These are phyloP conservation scores for Hirundichthys speculiger DNA, from an alignment of 2,113 vertebrate species.

Conservation along the genomic window DNA sequence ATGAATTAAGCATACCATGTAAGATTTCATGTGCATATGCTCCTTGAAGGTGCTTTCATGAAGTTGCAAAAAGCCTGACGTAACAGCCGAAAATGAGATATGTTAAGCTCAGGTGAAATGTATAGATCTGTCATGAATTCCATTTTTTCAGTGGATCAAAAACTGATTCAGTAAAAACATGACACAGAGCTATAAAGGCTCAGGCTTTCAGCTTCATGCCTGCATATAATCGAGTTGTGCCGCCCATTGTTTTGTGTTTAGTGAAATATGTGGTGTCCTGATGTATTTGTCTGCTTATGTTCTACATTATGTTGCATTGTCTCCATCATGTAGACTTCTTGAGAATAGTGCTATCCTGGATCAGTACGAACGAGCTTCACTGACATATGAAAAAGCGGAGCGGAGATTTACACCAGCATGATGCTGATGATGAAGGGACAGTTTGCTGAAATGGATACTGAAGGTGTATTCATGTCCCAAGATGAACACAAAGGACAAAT, in stretches of 20 bases:
- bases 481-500: conserved; percentile 54
- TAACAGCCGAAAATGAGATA: neutral
- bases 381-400: conserved; percentile 86
- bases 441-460: conserved; percentile 58
- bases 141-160: neutral
- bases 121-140: neutral
- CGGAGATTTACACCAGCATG: conserved; percentile 88
- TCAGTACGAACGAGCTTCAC: conserved; percentile 88
- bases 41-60: conserved; percentile 50
- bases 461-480: conserved; percentile 45
- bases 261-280: conserved; percentile 46
- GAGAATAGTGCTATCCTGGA: conserved; percentile 90
- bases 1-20: conserved; percentile 47
- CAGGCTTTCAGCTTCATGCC: conserved; percentile 31
- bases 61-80: conserved; percentile 23
- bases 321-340: conserved; percentile 94
- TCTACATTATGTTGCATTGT: conserved; percentile 87
- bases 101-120: conserved; percentile 1
- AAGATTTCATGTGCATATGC: conserved; percentile 64
- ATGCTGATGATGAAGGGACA: conserved; percentile 85
- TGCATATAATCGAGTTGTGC: conserved; percentile 43
- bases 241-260: conserved; percentile 47
- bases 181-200: neutral
- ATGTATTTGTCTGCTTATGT: conserved; percentile 72
- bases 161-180: too few species aligned